These are phyloP conservation scores for Trigoniulus corallinus DNA, from an alignment of 1,140 invertebrate species.

Conservation along the genomic window DNA sequence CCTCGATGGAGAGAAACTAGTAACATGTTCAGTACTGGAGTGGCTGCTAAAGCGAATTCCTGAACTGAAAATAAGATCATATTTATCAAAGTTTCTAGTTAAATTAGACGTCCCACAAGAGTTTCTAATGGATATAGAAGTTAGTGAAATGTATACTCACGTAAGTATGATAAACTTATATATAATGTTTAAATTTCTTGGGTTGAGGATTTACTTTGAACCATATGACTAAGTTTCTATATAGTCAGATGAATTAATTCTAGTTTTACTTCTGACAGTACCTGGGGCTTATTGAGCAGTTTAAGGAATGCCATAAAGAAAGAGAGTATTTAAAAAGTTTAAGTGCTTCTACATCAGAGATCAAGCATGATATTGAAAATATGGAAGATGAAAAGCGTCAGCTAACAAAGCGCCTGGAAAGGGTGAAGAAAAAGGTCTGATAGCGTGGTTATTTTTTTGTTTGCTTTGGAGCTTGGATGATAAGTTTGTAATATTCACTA, in stretches of 20 bases:
- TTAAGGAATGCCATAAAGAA: conserved; percentile 61
- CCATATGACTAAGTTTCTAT: too few relatives aligned
- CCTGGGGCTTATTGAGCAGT: conserved; percentile 57
- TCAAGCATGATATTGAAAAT: conserved; percentile 45
- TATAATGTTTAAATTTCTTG: not conserved
- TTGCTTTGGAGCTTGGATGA: too few relatives aligned
- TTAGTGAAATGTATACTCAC: conserved; percentile 48
- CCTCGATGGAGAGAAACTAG: too few relatives aligned
- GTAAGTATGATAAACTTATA: conserved; percentile 19
- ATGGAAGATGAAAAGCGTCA: conserved; percentile 77
- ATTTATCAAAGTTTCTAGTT: conserved; percentile 53
- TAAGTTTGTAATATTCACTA: too few relatives aligned
- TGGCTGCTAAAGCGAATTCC: conserved; percentile 56
- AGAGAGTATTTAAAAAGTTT: conserved; percentile 44
- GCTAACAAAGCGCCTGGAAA: conserved; percentile 47
- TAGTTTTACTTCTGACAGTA: conserved; percentile 32
- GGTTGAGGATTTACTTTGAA: conserved; percentile 13
- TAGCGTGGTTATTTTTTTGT: too few relatives aligned
- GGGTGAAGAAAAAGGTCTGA: conserved; percentile 42
- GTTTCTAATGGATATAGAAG: conserved; percentile 54
- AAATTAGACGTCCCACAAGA: conserved; percentile 67
- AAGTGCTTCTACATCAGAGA: conserved; percentile 38
- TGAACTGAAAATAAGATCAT: conserved; percentile 59
- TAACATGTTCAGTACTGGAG: too few relatives aligned
- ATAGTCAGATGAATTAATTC: not conserved